These are phyloP conservation scores for Theodoxus fluviatilis DNA, from an alignment of 2,888 invertebrate genomes.

Conservation along the genomic window DNA sequence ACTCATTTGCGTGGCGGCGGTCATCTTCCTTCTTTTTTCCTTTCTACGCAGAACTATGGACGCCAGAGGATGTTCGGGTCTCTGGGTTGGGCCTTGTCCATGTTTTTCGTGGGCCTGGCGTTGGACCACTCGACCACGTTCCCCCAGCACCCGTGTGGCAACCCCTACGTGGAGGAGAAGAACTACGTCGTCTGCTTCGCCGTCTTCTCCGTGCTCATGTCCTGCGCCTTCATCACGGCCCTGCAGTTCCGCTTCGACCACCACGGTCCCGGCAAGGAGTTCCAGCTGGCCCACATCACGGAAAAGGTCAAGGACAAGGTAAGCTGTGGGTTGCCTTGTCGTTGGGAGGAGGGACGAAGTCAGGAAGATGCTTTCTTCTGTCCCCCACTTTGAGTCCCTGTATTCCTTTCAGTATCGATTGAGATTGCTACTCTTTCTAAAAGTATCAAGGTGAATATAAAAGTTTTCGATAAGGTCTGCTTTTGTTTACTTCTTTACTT, in stretches of 20 bases:
- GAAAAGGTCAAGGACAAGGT: conserved; percentile 53
- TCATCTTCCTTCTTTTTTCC: too few species aligned
- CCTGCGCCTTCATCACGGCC: conserved; percentile 89
- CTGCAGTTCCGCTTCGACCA: conserved; percentile 78
- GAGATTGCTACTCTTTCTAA: not conserved
- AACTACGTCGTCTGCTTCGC: conserved; percentile 99
- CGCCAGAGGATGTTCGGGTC: conserved; percentile 98
- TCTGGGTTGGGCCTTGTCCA: conserved; percentile 96
- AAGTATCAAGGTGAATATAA: too few species aligned
- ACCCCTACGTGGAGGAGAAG: conserved; percentile 86
- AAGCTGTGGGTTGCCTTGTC: conserved; percentile 14
- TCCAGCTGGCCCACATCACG: conserved; percentile 51
- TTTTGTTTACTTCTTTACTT: too few species aligned
- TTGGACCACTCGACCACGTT: conserved; percentile 96
- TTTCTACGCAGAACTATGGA: conserved; percentile 78
- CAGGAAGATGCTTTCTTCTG: not conserved
- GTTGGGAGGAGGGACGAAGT: not conserved
- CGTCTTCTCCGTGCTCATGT: conserved; percentile 95
- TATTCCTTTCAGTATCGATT: not conserved
- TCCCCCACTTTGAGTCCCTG: not conserved
- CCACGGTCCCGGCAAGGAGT: conserved; percentile 41
- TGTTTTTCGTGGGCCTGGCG: conserved; percentile 89
- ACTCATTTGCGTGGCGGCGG: too few species aligned
- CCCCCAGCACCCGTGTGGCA: conserved; percentile 85
- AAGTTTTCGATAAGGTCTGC: too few species aligned